A percentile compares a stretch with the other conserved stretches of the same genome.
Evolutionary conservation across 2,888 invertebrate species (phyloP).

Genomic region (Lepas anatifera): DNA sequence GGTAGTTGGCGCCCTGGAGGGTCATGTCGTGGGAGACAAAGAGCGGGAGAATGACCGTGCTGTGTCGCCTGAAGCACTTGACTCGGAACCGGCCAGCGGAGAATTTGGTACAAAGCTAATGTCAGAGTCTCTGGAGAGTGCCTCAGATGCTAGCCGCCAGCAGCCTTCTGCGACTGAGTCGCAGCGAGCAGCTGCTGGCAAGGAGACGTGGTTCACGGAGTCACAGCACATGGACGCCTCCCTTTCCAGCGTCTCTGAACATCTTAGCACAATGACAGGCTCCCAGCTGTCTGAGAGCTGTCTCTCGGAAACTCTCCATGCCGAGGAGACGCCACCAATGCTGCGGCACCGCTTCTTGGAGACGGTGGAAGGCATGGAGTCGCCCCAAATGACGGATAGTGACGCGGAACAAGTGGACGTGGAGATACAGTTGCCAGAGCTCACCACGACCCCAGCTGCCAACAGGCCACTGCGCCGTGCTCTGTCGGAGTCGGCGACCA

Average conservation of each 20-base stretch:
- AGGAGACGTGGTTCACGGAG: conserved; percentile 18
- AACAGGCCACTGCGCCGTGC: neutral
- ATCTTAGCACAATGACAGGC: conserved; percentile 5
- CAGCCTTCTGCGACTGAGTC: conserved; percentile 44
- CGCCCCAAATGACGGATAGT: conserved; percentile 16
- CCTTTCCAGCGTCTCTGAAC: conserved; percentile 54
- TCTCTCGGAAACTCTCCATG: neutral
- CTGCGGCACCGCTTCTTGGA: neutral
- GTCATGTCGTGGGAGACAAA: conserved; percentile 20
- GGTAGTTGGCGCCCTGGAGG: conserved; percentile 18
- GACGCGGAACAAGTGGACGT: conserved; percentile 43
- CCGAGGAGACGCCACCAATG: neutral
- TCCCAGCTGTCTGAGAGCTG: conserved; percentile 4
- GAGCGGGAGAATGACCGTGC: conserved; percentile 23
- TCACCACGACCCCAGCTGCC: neutral
- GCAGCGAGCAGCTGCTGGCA: conserved; percentile 40
- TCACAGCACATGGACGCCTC: conserved; percentile 35
- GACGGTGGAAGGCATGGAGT: conserved; percentile 15
- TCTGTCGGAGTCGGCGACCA: neutral
- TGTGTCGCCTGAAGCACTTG: conserved; percentile 20
- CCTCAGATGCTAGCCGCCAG: conserved; percentile 45
- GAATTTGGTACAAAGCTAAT: conserved; percentile 29
- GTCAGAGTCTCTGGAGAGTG: conserved; percentile 42
- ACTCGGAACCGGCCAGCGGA: conserved; percentile 19
- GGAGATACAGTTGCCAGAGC: conserved; percentile 41